Evolutionary conservation across 1,140 invertebrate species (phyloP), one percentile per base, ranked within the genome.

Genomic region (Penaeus vannamei): DNA sequence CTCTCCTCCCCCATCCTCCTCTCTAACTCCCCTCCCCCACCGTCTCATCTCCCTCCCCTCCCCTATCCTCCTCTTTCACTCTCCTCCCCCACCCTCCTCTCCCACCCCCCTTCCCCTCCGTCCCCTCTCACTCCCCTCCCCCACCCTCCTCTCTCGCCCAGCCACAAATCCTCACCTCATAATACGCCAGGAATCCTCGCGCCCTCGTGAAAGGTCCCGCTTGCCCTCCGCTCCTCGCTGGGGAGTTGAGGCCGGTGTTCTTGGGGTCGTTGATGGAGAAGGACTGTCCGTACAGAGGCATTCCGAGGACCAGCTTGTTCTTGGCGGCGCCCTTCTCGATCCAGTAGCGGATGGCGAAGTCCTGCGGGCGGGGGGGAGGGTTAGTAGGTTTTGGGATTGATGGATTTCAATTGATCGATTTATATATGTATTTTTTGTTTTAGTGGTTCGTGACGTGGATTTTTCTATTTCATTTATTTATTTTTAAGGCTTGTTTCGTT

Each of bases 141-240:
- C 5, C 5, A 36, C 5, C 36, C 5, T 36, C 36, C 4, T 42
- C 36, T 42, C 36, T 2, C 36, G 4, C 8, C 8, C 36, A n/a
- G 8, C 4, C 36, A 1, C 36, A 42, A n/a, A 22, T 36, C 64
- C 23, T 53, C 29, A 96, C 96, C 94, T 98, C 97, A 92, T 97
- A 98, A 92, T 96, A 98, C 0, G 97, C 94, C 42, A 98, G 94
- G 92, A 97, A 96, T 72, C 97, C 97, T 92, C 95, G 93, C 4
- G 97, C 95, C 85, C 95, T 94, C 0, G 97, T 98, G 91, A 95
- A 96, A 76, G 96, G 95, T 22, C 97, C 97, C 14, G 96, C 95
- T 92, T 94, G 93, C 0, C 95, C 95, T 26, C 93, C 93, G 0
- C 94, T 94, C 46, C 94, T 93, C 14, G 95, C 94, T 3, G 94